Percentiles rank a stretch among this genome's conserved stretches.
phyloP scores from a whole-genome alignment of 2,888 invertebrate genomes.

The Lochmaea capreae region DNA sequence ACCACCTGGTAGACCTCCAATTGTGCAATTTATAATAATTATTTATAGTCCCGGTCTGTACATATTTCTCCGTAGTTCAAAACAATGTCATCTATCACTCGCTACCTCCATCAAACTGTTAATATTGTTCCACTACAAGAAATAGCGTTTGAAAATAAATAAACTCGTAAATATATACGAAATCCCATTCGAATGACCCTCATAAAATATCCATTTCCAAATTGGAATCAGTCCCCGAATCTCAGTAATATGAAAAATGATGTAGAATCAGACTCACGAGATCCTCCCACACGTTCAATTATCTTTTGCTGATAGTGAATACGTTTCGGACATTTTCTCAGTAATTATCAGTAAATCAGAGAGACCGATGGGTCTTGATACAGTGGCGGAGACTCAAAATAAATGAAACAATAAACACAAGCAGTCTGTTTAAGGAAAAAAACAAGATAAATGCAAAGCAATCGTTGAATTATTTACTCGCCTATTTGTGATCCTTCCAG shows the following conservation, averaged over 20 bases:
- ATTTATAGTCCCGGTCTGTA: no score
- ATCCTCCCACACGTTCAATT: conserved; percentile 35
- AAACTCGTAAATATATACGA: background rate
- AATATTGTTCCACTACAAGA: background rate
- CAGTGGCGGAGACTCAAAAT: background rate
- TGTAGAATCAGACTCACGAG: conserved; percentile 24
- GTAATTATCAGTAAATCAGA: conserved; percentile 38
- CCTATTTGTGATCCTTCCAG: no score
- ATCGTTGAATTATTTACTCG: no score
- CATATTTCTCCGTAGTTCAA: no score
- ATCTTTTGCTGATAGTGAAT: conserved; percentile 18
- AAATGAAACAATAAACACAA: no score
- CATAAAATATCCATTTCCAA: conserved; percentile 33
- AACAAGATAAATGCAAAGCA: no score
- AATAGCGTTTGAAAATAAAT: background rate
- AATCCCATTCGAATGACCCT: conserved; percentile 19
- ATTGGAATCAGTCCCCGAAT: conserved; percentile 28
- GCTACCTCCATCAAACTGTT: background rate
- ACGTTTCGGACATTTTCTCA: conserved; percentile 33
- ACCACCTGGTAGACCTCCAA: background rate
- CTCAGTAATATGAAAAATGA: conserved; percentile 31
- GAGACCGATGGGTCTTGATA: conserved; percentile 20
- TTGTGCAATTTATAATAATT: no score
- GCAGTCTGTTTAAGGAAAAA: no score
- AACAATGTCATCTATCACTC: background rate